Evolutionary conservation across 2,113 vertebrate genomes (phyloP).

Genomic region (Spheniscus mendiculus): DNA sequence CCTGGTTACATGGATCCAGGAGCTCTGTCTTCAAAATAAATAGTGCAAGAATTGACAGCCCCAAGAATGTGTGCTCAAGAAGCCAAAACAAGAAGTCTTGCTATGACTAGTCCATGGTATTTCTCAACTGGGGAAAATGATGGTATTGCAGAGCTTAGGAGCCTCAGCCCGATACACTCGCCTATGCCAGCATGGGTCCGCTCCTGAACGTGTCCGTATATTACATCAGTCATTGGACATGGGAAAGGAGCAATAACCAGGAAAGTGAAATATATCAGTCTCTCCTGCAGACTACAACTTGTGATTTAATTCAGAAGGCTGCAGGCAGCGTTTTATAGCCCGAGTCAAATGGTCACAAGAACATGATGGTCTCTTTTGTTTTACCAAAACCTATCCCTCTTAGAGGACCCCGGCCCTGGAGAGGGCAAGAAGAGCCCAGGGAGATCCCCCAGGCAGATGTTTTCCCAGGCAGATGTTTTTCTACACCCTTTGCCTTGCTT

Average conservation of each 20-base stretch:
- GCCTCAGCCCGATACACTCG: background rate
- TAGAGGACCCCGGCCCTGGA: rapidly evolving
- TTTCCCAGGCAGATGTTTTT: background rate
- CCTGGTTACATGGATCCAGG: background rate
- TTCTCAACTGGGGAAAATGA: background rate
- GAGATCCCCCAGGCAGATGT: background rate
- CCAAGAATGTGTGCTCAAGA: background rate
- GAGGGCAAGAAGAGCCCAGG: background rate
- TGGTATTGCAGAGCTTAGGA: no score
- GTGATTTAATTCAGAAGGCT: background rate
- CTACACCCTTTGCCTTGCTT: background rate
- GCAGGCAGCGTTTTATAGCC: background rate
- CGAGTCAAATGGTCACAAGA: background rate
- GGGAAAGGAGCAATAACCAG: background rate
- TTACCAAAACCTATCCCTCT: background rate
- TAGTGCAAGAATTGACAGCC: background rate
- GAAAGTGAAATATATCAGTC: background rate
- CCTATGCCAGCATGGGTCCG: background rate
- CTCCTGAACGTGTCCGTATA: background rate
- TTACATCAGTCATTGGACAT: background rate
- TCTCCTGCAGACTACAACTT: background rate
- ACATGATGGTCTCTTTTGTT: background rate
- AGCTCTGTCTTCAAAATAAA: background rate
- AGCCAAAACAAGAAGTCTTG: slow-evolving; percentile 2
- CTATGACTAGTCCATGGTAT: background rate